A percentile compares a stretch with the other conserved stretches of the same genome.
Conservation (phyloP, 1,140 invertebrate species). For the Potamilus streckersoni region DNA sequence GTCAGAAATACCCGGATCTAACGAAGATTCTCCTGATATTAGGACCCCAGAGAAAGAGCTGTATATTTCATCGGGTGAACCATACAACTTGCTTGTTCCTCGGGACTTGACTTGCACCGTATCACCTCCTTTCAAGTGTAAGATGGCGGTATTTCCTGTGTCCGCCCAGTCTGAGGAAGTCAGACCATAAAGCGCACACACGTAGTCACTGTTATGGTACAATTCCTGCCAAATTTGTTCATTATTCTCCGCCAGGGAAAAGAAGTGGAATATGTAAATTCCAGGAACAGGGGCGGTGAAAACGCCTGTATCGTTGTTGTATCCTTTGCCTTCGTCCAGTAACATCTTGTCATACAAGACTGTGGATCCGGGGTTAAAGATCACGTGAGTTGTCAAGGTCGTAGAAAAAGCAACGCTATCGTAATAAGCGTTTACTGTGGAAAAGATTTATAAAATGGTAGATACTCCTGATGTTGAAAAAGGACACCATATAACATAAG, state of each 20-base stretch:
- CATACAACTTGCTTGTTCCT: conserved; percentile 6
- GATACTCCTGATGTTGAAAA: not conserved
- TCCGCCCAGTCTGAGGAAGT: conserved; percentile 16
- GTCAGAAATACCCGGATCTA: too few species aligned
- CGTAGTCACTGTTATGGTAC: conserved; percentile 11
- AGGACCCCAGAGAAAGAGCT: conserved; percentile 12
- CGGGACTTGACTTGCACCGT: not conserved
- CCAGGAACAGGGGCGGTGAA: conserved; percentile 9
- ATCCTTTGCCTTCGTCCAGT: conserved; percentile 7
- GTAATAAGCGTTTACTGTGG: not conserved
- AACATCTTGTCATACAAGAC: conserved; percentile 15
- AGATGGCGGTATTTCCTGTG: conserved; percentile 17
- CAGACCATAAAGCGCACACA: conserved; percentile 13
- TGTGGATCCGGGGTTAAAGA: not conserved
- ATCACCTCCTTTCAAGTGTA: conserved; percentile 9
- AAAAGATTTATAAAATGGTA: not conserved
- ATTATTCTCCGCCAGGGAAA: conserved; percentile 1
- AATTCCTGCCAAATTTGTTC: conserved; percentile 8
- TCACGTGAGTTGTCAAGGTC: conserved; percentile 8
- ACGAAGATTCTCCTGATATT: too few species aligned
- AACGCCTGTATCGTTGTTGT: conserved; percentile 7
- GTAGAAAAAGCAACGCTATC: conserved; percentile 11
- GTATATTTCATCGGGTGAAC: conserved; percentile 10
- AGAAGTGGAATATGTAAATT: conserved; percentile 23
- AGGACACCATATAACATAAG: not conserved